Conservation (phyloP, 92 coral and sea anemone genomes). For the Heliopora coerulea region DNA sequence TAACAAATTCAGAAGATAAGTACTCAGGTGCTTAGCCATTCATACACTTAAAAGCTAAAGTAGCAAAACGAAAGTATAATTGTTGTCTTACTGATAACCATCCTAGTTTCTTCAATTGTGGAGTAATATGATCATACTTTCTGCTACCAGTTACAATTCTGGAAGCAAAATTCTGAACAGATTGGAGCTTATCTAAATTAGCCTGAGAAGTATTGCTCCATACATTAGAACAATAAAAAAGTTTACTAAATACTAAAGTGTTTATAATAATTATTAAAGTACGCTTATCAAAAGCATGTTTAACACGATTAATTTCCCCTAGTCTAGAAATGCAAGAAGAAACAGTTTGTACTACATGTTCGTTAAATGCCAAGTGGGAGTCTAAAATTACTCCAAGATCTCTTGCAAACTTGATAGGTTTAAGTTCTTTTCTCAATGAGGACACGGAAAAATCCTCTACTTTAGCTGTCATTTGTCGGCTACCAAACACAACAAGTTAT, state of each 20-base stretch:
- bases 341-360: neutral
- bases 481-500: neutral
- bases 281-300: neutral
- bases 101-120: neutral
- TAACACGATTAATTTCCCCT: neutral
- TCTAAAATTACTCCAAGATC: neutral
- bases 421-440: neutral
- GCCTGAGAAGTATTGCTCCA: neutral
- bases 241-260: neutral
- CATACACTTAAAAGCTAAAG: neutral
- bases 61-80: neutral
- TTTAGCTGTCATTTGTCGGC: neutral
- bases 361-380: neutral
- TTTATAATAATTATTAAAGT: neutral
- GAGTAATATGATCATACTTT: neutral
- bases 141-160: neutral
- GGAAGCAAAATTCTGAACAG: neutral
- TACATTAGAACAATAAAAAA: neutral
- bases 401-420: neutral
- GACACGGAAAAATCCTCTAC: neutral
- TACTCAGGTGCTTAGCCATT: neutral
- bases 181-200: neutral
- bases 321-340: neutral
- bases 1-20: neutral
- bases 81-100: neutral